Evolutionary conservation across 2,888 invertebrate species (phyloP), one percentile per base, ranked within the genome.

Genomic region (Saturnia japonica): DNA sequence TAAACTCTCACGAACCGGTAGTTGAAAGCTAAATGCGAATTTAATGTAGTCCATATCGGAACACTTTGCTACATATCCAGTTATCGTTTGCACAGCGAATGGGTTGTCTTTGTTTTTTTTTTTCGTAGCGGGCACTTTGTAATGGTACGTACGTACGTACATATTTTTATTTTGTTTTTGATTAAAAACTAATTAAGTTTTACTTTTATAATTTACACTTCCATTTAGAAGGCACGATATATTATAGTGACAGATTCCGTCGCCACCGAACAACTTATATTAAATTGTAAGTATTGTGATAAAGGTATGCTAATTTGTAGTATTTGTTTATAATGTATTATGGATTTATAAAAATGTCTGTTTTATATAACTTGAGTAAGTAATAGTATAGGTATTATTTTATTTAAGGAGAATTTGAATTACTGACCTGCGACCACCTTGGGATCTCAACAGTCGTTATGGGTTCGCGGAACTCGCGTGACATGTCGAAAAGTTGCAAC

Each of bases 21-120:
- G 81, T 82, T 81, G 81, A 79, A 81, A 82, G 89, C 89, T 88
- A 90, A n/a, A 90, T 90, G 91, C 90, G 91, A 89, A 84, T 88
- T 87, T 85, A 87, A 88, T 90, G 90, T 90, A 82, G 76, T 75
- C 79, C 84, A 83, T 87, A 87, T 84, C 85, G 84, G 80, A 76
- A 77, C 82, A 86, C 85, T 83, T 83, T 82, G 85, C 86, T 40
- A 54, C 34, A 80, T 84, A 80, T 77, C 82, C 78, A 81, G 81
- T 80, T 83, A 78, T 80, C 82, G 75, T 80, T 79, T 79, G 80
- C 80, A 77, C 78, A 78, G 85, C 85, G 83, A 85, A 80, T 83
- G 67, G 60, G 54, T 68, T 71, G 82, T 74, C 72, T 77, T 71
- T 70, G 72, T 73, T 80, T 75, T 77, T 79, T 77, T 79, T 79